These are phyloP conservation scores for Hipposideros armiger DNA, from an alignment of 2,113 vertebrate species.

Conservation along the genomic window DNA sequence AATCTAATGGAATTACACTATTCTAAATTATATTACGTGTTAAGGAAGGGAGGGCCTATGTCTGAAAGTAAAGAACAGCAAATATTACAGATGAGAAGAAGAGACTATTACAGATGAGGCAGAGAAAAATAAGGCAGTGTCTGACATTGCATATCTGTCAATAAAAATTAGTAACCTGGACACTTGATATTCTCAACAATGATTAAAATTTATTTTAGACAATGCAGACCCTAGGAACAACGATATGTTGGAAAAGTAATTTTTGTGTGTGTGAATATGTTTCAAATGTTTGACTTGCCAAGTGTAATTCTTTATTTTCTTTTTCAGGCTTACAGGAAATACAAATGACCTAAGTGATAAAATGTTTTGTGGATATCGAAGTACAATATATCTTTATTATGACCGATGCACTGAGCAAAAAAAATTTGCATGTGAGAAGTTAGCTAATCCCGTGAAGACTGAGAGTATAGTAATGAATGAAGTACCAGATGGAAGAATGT, in stretches of 20 bases:
- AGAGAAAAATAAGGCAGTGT: not conserved
- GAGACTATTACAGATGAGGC: not conserved
- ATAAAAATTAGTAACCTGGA: not conserved
- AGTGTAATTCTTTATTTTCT: not conserved
- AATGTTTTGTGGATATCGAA: rapidly evolving
- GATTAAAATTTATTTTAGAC: not conserved
- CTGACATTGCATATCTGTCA: not conserved
- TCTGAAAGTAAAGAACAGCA: too few species aligned
- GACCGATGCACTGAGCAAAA: rapidly evolving
- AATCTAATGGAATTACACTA: not conserved
- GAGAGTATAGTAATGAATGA: not conserved
- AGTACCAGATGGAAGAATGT: not conserved
- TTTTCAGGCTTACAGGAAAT: conserved; percentile 40
- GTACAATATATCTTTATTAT: rapidly evolving
- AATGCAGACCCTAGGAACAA: not conserved
- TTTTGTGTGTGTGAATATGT: not conserved
- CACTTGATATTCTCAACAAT: not conserved
- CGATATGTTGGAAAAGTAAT: not conserved
- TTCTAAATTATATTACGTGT: not conserved
- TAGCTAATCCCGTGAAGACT: conserved; percentile 8
- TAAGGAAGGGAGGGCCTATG: not conserved
- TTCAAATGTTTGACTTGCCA: not conserved
- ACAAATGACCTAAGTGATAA: rapidly evolving
- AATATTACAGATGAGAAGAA: not conserved
- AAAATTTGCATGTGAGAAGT: not conserved